Conservation (phyloP, 1,140 invertebrate species). For the Atta colombica region DNA sequence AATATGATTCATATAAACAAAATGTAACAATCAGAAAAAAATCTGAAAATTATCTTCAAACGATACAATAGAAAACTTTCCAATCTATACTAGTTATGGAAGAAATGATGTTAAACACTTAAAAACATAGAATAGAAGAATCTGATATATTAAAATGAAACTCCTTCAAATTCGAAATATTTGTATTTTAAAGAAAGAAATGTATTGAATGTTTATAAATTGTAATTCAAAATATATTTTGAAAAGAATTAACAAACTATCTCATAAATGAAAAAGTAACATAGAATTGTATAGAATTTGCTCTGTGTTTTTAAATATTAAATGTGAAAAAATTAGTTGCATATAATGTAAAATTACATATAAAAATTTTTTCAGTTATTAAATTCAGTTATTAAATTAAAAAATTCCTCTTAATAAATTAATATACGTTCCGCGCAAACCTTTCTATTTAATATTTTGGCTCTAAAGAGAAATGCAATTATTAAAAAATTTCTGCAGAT, state of each 20-base stretch:
- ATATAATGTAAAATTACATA: not conserved
- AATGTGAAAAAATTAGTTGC: not conserved
- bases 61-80: conserved; percentile 28
- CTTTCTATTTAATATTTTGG: no score
- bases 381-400: not conserved
- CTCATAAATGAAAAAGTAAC: not conserved
- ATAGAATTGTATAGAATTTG: not conserved
- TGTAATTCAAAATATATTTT: not conserved
- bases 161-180: not conserved
- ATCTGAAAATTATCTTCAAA: conserved; percentile 28
- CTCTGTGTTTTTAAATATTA: not conserved
- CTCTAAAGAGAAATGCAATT: no score
- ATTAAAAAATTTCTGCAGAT: no score
- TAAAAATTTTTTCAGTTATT: not conserved
- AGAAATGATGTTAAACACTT: conserved; percentile 3
- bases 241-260: not conserved
- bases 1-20: not conserved
- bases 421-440: no score
- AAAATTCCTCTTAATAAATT: not conserved
- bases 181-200: not conserved
- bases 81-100: not conserved
- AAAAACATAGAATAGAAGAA: not conserved
- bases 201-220: not conserved
- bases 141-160: not conserved
- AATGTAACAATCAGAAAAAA: not conserved